phyloP scores from a whole-genome alignment of 2,888 invertebrate genomes.

The Platypus cylindrus region DNA sequence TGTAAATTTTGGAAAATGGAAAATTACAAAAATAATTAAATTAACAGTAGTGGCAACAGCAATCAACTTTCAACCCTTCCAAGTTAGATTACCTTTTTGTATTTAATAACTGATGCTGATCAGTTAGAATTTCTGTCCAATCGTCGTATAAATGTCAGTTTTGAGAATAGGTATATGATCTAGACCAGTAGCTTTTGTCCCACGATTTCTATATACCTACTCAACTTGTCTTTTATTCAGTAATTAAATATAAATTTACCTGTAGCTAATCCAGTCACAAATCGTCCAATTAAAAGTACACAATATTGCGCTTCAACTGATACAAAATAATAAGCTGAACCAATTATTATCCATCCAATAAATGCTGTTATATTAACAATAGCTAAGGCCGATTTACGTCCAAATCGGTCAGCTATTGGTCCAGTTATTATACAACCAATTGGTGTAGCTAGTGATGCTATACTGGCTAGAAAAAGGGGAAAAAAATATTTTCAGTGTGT shows the following conservation, averaged over 20 bases:
- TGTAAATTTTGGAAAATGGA: too few relatives aligned
- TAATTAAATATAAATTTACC: slow-evolving; percentile 23
- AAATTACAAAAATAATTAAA: too few relatives aligned
- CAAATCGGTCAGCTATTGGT: slow-evolving; percentile 39
- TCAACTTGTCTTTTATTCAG: too few relatives aligned
- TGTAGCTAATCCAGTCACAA: slow-evolving; percentile 38
- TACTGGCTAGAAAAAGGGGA: slow-evolving; percentile 35
- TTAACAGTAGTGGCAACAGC: too few relatives aligned
- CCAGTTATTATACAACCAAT: slow-evolving; percentile 42
- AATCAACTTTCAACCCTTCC: too few relatives aligned
- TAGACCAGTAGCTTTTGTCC: too few relatives aligned
- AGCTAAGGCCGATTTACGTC: slow-evolving; percentile 38
- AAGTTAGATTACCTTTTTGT: too few relatives aligned
- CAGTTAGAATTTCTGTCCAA: neutral
- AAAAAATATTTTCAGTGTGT: neutral
- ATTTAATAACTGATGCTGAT: too few relatives aligned
- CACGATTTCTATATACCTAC: too few relatives aligned
- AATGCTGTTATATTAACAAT: slow-evolving; percentile 37
- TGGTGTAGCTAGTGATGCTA: slow-evolving; percentile 42
- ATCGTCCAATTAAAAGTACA: slow-evolving; percentile 36
- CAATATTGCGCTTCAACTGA: slow-evolving; percentile 23
- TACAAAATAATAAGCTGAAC: slow-evolving; percentile 30
- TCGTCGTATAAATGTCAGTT: too few relatives aligned
- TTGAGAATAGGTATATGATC: too few relatives aligned
- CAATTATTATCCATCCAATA: slow-evolving; percentile 41